phyloP scores from a whole-genome alignment of 2,888 invertebrate genomes.

The Tenthredo livida region DNA sequence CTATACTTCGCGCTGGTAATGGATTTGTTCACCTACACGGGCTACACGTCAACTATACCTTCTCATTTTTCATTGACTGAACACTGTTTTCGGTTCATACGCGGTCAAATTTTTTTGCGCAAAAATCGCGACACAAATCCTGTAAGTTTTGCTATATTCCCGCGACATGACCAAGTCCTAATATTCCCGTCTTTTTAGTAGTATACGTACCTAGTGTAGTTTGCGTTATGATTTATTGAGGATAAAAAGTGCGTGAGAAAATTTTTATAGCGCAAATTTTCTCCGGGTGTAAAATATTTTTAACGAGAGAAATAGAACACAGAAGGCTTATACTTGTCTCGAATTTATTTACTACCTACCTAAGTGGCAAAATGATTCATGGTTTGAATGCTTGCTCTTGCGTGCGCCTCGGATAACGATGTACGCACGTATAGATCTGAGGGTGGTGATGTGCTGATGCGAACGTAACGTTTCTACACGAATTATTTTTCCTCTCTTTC shows the following conservation, averaged over 20 bases:
- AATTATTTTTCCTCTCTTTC: background rate
- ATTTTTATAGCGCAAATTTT: background rate
- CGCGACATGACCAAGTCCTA: background rate
- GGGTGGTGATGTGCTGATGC: conserved; percentile 11
- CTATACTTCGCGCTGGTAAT: background rate
- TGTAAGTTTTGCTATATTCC: background rate
- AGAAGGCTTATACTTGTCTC: background rate
- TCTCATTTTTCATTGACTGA: background rate
- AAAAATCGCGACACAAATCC: background rate
- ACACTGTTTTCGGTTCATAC: background rate
- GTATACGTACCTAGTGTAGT: background rate
- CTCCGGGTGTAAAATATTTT: background rate
- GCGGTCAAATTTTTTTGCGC: background rate
- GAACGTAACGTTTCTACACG: background rate
- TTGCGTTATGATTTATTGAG: background rate
- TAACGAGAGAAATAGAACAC: background rate
- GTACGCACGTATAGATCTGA: background rate
- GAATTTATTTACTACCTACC: background rate
- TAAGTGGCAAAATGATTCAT: background rate
- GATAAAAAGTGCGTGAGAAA: conserved; percentile 4
- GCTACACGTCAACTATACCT: background rate
- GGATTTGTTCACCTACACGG: background rate
- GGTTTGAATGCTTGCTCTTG: background rate
- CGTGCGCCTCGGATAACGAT: conserved; percentile 1
- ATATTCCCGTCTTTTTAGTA: background rate